A percentile compares a stretch with the other conserved stretches of the same genome.
Evolutionary conservation across 2,797 vertebrate species (phyloP).

Genomic region (Parauchenoglanis punctatus): DNA sequence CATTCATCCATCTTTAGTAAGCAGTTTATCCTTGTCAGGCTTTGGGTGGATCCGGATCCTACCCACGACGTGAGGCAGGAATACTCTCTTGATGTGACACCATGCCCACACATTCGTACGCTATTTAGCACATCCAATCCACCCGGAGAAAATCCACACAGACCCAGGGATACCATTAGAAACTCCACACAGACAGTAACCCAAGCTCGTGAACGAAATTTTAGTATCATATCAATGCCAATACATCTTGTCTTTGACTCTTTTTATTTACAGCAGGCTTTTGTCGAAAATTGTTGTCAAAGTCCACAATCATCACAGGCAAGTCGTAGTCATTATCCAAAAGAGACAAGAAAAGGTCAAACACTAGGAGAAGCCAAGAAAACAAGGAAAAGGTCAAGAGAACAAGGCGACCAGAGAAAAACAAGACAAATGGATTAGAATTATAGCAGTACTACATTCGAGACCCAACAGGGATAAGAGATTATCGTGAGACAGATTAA

Average conservation of each 20-base stretch:
- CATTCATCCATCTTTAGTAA: neutral
- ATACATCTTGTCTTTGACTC: neutral
- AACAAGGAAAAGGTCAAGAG: neutral
- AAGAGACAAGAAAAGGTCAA: constrained; percentile 10
- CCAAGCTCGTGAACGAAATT: neutral
- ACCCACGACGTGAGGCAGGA: neutral
- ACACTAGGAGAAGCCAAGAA: neutral
- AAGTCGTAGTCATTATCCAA: neutral
- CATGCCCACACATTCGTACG: neutral
- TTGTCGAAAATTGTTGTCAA: neutral
- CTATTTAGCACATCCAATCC: neutral
- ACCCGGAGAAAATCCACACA: neutral
- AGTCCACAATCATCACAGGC: neutral
- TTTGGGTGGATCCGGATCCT: neutral
- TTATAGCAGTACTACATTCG: neutral
- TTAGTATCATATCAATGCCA: neutral
- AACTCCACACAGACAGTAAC: neutral
- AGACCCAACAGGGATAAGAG: neutral
- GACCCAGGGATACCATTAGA: neutral
- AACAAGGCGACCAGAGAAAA: neutral
- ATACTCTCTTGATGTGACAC: neutral
- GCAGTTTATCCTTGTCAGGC: constrained; percentile 6
- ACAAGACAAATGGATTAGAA: neutral
- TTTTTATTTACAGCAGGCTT: neutral
- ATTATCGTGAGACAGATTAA: neutral